Conservation (phyloP, 2,113 vertebrate species). For the Megalops atlanticus region DNA sequence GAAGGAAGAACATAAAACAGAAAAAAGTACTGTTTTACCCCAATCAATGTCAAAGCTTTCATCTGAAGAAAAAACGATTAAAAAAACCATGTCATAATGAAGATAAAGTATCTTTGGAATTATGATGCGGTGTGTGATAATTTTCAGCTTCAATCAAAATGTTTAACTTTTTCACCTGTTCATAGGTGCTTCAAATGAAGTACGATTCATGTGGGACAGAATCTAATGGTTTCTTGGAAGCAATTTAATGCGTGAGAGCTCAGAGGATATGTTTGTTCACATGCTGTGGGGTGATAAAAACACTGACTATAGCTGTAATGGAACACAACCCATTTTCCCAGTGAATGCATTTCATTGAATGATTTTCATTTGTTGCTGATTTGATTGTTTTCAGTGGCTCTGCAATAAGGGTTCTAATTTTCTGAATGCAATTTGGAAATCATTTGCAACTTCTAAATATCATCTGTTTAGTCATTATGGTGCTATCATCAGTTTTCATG, state of each 20-base stretch:
- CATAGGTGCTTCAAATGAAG: background rate
- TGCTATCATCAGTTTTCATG: too few species aligned
- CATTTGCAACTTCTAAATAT: too few species aligned
- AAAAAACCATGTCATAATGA: too few species aligned
- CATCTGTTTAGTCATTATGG: too few species aligned
- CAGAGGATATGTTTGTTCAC: background rate
- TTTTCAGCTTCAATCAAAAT: background rate
- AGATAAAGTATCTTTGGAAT: too few species aligned
- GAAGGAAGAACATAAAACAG: too few species aligned
- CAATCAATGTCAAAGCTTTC: too few species aligned
- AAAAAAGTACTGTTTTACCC: too few species aligned
- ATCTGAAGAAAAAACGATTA: too few species aligned
- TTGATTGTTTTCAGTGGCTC: too few species aligned
- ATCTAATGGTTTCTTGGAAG: background rate
- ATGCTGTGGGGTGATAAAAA: background rate
- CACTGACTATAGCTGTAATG: background rate
- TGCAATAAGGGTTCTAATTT: background rate
- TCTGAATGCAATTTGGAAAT: background rate
- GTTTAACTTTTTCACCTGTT: conserved; percentile 2
- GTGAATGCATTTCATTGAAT: too few species aligned
- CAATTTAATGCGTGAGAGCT: background rate
- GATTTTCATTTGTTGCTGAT: background rate
- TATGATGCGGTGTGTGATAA: background rate
- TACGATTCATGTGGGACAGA: background rate
- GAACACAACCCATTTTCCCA: background rate